Percentiles rank a stretch among this genome's conserved stretches.
These are phyloP conservation scores for Drosophila ambigua DNA, from an alignment of 1,140 invertebrate species.

Conservation along the genomic window DNA sequence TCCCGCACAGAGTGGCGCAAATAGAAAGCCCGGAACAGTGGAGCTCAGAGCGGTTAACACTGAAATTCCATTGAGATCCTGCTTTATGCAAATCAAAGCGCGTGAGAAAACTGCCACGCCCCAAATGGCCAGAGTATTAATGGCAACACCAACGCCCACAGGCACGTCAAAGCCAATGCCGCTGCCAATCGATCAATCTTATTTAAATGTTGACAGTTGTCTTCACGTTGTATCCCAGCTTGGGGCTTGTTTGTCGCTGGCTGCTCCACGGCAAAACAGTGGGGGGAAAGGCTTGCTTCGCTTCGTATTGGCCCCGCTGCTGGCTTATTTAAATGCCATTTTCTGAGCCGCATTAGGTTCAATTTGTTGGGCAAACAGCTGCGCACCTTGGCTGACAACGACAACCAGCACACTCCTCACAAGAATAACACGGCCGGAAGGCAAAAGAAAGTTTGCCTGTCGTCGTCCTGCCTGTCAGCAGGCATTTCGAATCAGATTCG, in stretches of 20 bases:
- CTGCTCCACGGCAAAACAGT: background rate
- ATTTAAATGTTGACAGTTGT: slow-evolving; percentile 82
- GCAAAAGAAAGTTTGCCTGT: slow-evolving; percentile 6
- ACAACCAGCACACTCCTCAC: background rate
- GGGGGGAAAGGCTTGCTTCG: slow-evolving; percentile 58
- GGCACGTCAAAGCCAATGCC: slow-evolving; percentile 37
- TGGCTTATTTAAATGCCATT: slow-evolving; percentile 62
- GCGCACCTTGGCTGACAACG: slow-evolving; percentile 37
- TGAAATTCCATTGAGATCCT: background rate
- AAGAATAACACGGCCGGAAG: slow-evolving; percentile 1
- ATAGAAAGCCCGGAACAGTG: slow-evolving; percentile 2
- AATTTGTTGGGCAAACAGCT: slow-evolving; percentile 76
- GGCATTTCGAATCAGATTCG: slow-evolving; percentile 46
- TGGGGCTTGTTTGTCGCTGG: slow-evolving; percentile 44
- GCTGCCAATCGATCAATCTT: slow-evolving; percentile 78
- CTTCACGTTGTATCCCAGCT: slow-evolving; percentile 64
- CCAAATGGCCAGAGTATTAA: slow-evolving; percentile 28
- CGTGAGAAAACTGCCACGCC: slow-evolving; percentile 41
- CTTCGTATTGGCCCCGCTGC: slow-evolving; percentile 1
- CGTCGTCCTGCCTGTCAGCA: slow-evolving; percentile 26
- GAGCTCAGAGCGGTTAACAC: too few relatives aligned
- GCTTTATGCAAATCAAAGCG: slow-evolving; percentile 60
- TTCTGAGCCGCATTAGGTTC: slow-evolving; percentile 74
- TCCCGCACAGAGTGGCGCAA: slow-evolving; percentile 32
- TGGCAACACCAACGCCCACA: slow-evolving; percentile 30